phyloP scores from a whole-genome alignment of 2,888 invertebrate genomes.

The Athrips mouffetella region DNA sequence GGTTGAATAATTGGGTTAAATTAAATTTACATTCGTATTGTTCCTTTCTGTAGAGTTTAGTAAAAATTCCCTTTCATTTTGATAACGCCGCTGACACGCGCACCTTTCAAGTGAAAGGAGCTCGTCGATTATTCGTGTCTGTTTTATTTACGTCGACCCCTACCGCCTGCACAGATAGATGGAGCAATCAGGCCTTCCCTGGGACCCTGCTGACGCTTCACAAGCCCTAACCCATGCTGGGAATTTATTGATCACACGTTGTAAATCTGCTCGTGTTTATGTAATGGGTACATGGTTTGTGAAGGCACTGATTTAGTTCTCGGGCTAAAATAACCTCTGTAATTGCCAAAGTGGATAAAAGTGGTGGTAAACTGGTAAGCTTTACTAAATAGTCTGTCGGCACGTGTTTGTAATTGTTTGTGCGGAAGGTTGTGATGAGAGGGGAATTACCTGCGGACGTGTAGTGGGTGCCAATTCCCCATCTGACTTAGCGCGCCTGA shows the following conservation, averaged over 20 bases:
- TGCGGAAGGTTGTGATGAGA: conserved; percentile 44
- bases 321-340: conserved; percentile 22
- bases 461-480: conserved; percentile 45
- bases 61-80: neutral
- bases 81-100: neutral
- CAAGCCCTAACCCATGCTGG: conserved; percentile 46
- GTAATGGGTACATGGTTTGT: conserved; percentile 34
- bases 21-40: too few relatives aligned
- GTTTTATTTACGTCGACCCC: conserved; percentile 58
- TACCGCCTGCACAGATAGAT: conserved; percentile 58
- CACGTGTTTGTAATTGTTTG: conserved; percentile 42
- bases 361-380: conserved; percentile 28
- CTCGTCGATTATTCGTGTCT: conserved; percentile 49
- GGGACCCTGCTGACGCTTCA: conserved; percentile 61
- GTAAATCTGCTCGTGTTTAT: conserved; percentile 62
- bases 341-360: conserved; percentile 34
- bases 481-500: conserved; percentile 45
- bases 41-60: too few relatives aligned
- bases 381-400: conserved; percentile 25
- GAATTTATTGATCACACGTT: conserved; percentile 68
- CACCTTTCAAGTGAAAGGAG: neutral
- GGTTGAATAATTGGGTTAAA: too few relatives aligned
- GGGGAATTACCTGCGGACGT: conserved; percentile 46
- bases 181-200: conserved; percentile 65
- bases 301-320: conserved; percentile 24